Base-by-base conservation (phyloP, 2,888 invertebrate species). In the Prostheceraeus crozeri region DNA sequence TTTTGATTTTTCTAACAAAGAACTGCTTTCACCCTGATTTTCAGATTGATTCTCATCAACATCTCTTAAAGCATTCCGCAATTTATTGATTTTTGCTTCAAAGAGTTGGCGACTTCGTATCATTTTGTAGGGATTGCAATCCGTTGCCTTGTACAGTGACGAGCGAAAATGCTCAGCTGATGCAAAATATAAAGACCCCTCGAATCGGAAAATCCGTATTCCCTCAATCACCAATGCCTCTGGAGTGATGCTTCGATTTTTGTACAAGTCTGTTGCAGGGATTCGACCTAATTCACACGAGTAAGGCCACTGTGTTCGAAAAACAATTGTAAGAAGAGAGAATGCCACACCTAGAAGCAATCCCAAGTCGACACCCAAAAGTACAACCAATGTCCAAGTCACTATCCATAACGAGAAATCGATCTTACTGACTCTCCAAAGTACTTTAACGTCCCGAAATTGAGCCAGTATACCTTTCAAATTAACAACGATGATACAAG, bases 281-380 rank as follows among this genome's bases (percentile, higher is more conserved):
- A 79, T 72, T 53, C 76, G 69, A n/a, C 76, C 77, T 58, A 77
- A 57, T 19, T 76, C 56, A 56, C 72, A 72, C 1, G 73, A 16
- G 69, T 67, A 73, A 66, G 56, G 60, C 77, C 74, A 72, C 65
- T 79, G 78, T 61, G 78, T 75, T 56, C 85, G 81, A 23, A 83
- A 78, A 70, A 89, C 83, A 57, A 89, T 80, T 30, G 85, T 84
- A 0, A 84, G 76, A 1, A 89, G 74, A 19, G 86, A 85, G 14
- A 86, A 78, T 16, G 83, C 70, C 1, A 89, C 80, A 1, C 90
- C 89, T 0, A 84, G 82, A 0, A 83, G 79, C 2, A 91, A 78
- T 0, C 91, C 91, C 68, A 84, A 79, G 69, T 87, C 87, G 60
- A 90, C 87, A 72, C 88, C 86, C 53, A 88, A 73, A 19, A 87